These are phyloP conservation scores for Drosophila phalerata DNA, from an alignment of 2,888 invertebrate species.

Conservation along the genomic window DNA sequence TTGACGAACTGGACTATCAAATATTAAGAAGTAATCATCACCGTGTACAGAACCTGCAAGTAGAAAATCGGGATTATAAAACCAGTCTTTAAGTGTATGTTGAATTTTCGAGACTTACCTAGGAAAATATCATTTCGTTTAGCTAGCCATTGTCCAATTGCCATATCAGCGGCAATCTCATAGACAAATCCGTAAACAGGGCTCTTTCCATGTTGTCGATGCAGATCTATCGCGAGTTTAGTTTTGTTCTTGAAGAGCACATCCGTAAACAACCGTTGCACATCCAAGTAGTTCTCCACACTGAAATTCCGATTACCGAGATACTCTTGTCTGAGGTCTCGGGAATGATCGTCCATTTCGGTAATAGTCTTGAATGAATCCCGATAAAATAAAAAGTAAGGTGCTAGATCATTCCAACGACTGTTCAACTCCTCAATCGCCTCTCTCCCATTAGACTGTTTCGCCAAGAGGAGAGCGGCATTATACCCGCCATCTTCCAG, in stretches of 20 bases:
- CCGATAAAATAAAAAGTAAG: constrained; percentile 17
- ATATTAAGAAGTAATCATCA: constrained; percentile 75
- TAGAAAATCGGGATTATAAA: not conserved
- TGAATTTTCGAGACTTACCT: constrained; percentile 86
- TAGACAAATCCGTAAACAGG: constrained; percentile 87
- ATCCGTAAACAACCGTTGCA: constrained; percentile 88
- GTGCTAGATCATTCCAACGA: constrained; percentile 22
- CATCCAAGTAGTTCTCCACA: constrained; percentile 85
- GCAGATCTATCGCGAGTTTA: constrained; percentile 87
- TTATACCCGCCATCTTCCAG: constrained; percentile 24
- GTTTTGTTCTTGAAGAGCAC: constrained; percentile 88
- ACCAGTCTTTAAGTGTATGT: not conserved
- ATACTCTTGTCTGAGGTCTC: constrained; percentile 14
- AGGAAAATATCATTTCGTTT: constrained; percentile 84
- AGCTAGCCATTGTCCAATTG: constrained; percentile 60
- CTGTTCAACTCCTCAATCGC: constrained; percentile 15
- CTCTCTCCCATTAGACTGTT: constrained; percentile 11
- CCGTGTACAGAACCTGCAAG: constrained; percentile 74
- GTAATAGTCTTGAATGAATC: not conserved
- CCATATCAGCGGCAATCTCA: constrained; percentile 44
- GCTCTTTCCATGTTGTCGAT: constrained; percentile 3
- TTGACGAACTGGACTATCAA: constrained; percentile 33
- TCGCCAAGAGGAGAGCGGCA: constrained; percentile 13
- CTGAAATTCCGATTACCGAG: constrained; percentile 66
- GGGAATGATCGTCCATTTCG: constrained; percentile 14